Percentiles rank a stretch among this genome's conserved stretches.
Conservation (phyloP, 2,797 vertebrate genomes). For the Natrix natrix region DNA sequence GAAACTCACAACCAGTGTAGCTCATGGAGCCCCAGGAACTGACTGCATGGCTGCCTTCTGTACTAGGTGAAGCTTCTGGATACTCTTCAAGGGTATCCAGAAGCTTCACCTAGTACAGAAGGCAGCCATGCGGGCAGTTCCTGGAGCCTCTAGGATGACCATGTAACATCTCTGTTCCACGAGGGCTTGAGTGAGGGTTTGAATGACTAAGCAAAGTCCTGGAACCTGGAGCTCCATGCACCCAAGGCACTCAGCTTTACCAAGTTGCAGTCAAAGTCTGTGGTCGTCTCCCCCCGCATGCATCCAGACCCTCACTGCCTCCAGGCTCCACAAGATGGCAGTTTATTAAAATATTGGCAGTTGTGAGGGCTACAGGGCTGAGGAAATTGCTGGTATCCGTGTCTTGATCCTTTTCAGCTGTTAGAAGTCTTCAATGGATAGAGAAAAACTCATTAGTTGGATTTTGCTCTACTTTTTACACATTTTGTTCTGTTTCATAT, state of each 20-base stretch:
- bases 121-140: too few species aligned
- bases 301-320: not conserved
- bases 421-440: not conserved
- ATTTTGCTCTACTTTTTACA: not conserved
- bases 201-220: not conserved
- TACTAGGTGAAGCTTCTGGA: not conserved
- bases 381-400: not conserved
- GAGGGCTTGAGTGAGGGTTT: not conserved
- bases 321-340: not conserved
- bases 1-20: not conserved
- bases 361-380: too few species aligned
- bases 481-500: slow-evolving; percentile 25
- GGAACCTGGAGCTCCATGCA: not conserved
- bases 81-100: not conserved
- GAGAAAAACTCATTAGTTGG: not conserved
- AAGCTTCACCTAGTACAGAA: too few species aligned
- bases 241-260: not conserved
- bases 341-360: not conserved
- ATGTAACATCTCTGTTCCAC: too few species aligned
- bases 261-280: not conserved
- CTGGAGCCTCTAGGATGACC: too few species aligned
- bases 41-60: not conserved
- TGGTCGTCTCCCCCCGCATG: not conserved
- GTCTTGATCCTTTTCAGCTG: not conserved
- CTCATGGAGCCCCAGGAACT: not conserved